phyloP scores from a whole-genome alignment of 2,797 vertebrate species.

The Crocidura indochinensis region DNA sequence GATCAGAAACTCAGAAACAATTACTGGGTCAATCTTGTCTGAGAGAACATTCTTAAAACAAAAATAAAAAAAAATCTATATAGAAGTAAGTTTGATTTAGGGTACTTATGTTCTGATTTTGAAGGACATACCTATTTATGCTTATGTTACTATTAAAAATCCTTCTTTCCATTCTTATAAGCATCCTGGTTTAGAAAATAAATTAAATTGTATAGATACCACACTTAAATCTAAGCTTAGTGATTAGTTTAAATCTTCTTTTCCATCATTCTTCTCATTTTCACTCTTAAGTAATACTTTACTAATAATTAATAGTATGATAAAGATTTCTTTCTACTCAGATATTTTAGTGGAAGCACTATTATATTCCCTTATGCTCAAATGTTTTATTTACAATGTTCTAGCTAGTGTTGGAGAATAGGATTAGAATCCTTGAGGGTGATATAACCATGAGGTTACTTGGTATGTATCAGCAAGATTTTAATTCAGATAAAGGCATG shows the following conservation, averaged over 20 bases:
- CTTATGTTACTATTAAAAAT: background rate
- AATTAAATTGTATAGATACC: background rate
- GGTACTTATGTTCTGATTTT: background rate
- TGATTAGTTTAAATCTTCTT: background rate
- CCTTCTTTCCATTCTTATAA: background rate
- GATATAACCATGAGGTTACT: background rate
- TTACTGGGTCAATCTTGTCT: background rate
- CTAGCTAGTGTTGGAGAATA: background rate
- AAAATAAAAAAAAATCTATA: background rate
- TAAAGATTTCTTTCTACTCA: background rate
- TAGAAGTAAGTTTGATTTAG: background rate
- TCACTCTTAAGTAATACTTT: background rate
- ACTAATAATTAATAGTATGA: slow-evolving; percentile 3
- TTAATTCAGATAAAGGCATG: background rate
- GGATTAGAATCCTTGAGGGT: background rate
- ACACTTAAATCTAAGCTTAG: background rate
- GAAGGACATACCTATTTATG: background rate
- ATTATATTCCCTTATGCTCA: background rate
- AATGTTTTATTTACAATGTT: background rate
- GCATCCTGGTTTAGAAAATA: background rate
- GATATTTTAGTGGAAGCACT: background rate
- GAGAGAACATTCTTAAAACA: background rate
- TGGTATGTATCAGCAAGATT: background rate
- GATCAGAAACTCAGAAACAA: background rate
- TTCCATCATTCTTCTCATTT: background rate